These are phyloP conservation scores for Clusia tigrina DNA, from an alignment of 2,888 invertebrate genomes.

Conservation along the genomic window DNA sequence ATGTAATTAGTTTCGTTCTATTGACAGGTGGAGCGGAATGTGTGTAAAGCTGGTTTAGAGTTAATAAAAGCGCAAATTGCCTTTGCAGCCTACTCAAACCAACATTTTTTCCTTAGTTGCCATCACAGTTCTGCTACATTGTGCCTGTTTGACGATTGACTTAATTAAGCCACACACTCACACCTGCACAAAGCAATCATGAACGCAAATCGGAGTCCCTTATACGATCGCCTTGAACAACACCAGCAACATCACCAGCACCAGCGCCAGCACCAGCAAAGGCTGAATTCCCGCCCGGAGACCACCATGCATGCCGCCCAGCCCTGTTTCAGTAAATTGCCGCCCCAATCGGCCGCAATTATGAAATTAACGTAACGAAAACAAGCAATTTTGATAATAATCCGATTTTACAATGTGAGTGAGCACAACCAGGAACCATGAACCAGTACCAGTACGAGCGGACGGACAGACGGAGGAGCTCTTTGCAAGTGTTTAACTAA, in stretches of 20 bases:
- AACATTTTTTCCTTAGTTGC: too few species aligned
- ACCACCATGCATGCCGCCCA: neutral
- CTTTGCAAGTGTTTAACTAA: neutral
- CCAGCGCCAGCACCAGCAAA: neutral
- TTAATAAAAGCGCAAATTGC: too few species aligned
- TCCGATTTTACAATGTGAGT: slow-evolving; percentile 16
- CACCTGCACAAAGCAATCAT: too few species aligned
- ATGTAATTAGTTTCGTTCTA: too few species aligned
- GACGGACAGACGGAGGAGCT: neutral
- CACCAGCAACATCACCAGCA: neutral
- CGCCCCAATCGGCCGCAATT: slow-evolving; percentile 24
- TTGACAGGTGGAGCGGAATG: too few species aligned
- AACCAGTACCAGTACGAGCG: slow-evolving; percentile 3
- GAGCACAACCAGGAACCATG: neutral
- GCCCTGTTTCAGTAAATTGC: slow-evolving; percentile 8
- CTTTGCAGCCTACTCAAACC: too few species aligned
- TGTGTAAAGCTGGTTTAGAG: too few species aligned
- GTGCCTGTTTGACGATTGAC: too few species aligned
- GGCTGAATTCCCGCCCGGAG: neutral
- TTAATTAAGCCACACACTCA: too few species aligned
- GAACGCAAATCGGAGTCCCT: too few species aligned
- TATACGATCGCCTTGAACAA: too few species aligned
- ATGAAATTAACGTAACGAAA: slow-evolving; percentile 30
- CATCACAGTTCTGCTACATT: too few species aligned
- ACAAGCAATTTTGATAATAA: slow-evolving; percentile 31